Evolutionary conservation across 2,888 invertebrate genomes (phyloP).

Genomic region (Orthosia gracilis): DNA sequence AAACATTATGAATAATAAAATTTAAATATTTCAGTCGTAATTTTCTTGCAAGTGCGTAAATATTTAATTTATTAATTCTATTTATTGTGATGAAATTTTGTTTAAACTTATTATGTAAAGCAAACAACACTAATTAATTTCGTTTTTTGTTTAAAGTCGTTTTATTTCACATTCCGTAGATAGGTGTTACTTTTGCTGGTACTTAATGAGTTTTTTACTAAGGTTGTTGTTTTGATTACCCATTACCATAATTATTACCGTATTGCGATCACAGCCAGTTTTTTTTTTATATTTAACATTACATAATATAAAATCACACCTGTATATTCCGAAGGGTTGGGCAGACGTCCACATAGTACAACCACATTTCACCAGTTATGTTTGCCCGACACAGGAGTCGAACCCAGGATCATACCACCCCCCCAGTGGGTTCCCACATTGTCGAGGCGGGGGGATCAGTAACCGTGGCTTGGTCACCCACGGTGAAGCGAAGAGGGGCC

Average conservation of each 20-base stretch:
- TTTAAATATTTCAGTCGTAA: conserved; percentile 45
- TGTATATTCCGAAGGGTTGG: too few relatives aligned
- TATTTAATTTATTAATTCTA: conserved; percentile 19
- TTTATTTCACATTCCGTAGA: neutral
- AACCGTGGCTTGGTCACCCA: too few relatives aligned
- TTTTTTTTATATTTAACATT: neutral
- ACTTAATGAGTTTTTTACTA: conserved; percentile 2
- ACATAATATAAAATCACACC: too few relatives aligned
- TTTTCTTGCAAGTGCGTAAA: conserved; percentile 23
- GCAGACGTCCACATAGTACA: too few relatives aligned
- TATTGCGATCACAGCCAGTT: neutral
- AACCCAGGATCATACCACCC: too few relatives aligned
- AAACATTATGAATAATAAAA: conserved; percentile 36
- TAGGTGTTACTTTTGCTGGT: neutral
- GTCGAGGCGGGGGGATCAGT: too few relatives aligned
- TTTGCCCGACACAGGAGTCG: too few relatives aligned
- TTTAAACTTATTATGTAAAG: neutral
- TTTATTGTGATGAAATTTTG: conserved; percentile 33
- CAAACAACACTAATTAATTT: conserved; percentile 2
- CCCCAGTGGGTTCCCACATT: too few relatives aligned
- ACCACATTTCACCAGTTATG: too few relatives aligned
- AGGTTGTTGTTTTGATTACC: neutral
- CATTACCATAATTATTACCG: neutral
- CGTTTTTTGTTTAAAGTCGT: neutral
- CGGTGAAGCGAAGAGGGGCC: too few relatives aligned